These are phyloP conservation scores for Drosophila stalkeri DNA, from an alignment of 2,888 invertebrate genomes.

Conservation along the genomic window DNA sequence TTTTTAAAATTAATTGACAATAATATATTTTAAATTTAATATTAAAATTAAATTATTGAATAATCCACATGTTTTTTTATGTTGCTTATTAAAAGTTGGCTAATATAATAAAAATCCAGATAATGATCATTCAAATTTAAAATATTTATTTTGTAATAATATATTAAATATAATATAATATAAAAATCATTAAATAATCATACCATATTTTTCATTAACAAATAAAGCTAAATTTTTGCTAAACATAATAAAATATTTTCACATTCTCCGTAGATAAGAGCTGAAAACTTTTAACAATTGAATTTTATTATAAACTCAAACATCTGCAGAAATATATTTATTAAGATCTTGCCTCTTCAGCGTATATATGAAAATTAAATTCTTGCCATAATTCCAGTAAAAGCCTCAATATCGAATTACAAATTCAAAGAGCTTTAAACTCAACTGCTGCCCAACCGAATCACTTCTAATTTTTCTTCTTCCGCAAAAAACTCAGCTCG, in stretches of 20 bases:
- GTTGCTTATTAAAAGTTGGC: too few relatives aligned
- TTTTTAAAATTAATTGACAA: too few relatives aligned
- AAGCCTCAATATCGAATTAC: background rate
- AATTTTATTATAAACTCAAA: background rate
- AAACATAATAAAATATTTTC: background rate
- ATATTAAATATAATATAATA: too few relatives aligned
- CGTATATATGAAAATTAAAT: background rate
- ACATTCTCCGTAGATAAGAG: background rate
- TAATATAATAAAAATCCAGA: too few relatives aligned
- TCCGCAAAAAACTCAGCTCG: background rate
- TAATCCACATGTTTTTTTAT: too few relatives aligned
- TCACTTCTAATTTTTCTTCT: constrained; percentile 1
- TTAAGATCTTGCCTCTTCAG: background rate
- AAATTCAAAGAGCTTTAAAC: background rate
- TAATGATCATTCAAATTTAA: too few relatives aligned
- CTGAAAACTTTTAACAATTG: background rate
- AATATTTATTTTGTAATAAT: too few relatives aligned
- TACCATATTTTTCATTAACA: background rate
- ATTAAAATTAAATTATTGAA: too few relatives aligned
- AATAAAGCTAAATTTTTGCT: too few relatives aligned
- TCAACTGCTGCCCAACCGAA: background rate
- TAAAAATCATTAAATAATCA: too few relatives aligned
- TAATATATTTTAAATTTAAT: too few relatives aligned
- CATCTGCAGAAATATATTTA: background rate
- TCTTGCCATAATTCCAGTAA: background rate